Base-by-base conservation (phyloP, 2,888 invertebrate species). In the Xestia xanthographa region DNA sequence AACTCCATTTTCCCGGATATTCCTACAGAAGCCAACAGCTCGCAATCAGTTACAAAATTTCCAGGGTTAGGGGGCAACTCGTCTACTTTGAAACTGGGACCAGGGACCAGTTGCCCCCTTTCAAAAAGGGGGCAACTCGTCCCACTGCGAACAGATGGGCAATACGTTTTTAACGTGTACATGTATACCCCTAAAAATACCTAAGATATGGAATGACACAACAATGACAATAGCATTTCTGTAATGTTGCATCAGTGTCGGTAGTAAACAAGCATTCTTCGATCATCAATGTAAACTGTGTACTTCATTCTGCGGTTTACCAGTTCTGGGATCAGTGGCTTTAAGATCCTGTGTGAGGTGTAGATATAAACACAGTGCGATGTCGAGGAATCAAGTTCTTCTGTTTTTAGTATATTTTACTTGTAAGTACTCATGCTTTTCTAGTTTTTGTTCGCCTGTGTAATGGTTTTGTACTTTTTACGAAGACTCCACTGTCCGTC, bases 241-340 rank as follows among this genome's bases (percentile, higher is more conserved):
- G 72, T 53, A 72, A 62, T 66, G 53, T 63, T 81, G 82, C 53
- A 84, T 75, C 80, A 56, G 67, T 2, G 41, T 53, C 3, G 9
- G 20, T 70, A 50, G 53, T 77, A 85, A 81, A 83, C 85, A 77
- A 1, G 20, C 82, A 80, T 76, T 80, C 62, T 56, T 66, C 6
- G 5, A 17, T 43, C 17, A 22, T 56, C 62, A 66, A 65, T 43
- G 60, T 63, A 20, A 63, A n/a, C 38, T 38, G 53, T 22, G 53
- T 22, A 38, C 29, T 38, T n/a, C 43, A 26, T 29, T 83, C 6
- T 62, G 14, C 11, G 12, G 38, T 60, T 26, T 4, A 14, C 14
- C 38, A 22, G 58, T 58, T 20, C 4, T 14, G 41, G 34, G n/a
- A 22, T n/a, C 0, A 34, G 26, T 80, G 26, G 5, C 11, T 26